Conservation (phyloP, 2,113 vertebrate species). For the Puntigrus tetrazona region DNA sequence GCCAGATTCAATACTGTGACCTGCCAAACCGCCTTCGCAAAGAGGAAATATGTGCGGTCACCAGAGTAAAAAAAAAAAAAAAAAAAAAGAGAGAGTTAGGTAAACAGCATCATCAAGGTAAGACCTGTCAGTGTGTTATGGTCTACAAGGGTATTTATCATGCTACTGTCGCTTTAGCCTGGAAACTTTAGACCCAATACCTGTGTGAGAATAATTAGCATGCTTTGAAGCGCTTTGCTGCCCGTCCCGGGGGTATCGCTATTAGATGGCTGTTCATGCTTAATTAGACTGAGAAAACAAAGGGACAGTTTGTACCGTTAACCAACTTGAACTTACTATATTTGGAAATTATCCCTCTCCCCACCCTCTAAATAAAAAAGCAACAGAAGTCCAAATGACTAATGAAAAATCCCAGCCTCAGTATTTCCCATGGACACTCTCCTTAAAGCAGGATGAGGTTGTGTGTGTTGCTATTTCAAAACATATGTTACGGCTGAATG, state of each 20-base stretch:
- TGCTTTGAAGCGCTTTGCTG: conserved; percentile 8
- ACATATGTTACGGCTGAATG: conserved; percentile 19
- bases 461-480: not conserved
- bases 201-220: conserved; percentile 24
- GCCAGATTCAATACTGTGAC: conserved; percentile 26
- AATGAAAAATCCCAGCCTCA: not conserved
- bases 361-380: not conserved
- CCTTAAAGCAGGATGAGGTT: not conserved
- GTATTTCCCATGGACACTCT: not conserved
- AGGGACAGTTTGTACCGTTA: not conserved
- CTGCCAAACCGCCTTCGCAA: conserved; percentile 7
- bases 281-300: conserved; percentile 31
- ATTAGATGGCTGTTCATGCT: conserved; percentile 26
- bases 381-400: not conserved
- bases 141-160: conserved; percentile 21
- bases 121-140: not conserved
- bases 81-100: not conserved
- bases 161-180: not conserved
- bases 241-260: not conserved
- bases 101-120: conserved; percentile 13
- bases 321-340: conserved; percentile 15
- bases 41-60: not conserved
- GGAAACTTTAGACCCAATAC: not conserved
- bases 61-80: not conserved
- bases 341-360: not conserved